Base-by-base conservation (phyloP, 2,888 invertebrate genomes). In the Clivina fossor region DNA sequence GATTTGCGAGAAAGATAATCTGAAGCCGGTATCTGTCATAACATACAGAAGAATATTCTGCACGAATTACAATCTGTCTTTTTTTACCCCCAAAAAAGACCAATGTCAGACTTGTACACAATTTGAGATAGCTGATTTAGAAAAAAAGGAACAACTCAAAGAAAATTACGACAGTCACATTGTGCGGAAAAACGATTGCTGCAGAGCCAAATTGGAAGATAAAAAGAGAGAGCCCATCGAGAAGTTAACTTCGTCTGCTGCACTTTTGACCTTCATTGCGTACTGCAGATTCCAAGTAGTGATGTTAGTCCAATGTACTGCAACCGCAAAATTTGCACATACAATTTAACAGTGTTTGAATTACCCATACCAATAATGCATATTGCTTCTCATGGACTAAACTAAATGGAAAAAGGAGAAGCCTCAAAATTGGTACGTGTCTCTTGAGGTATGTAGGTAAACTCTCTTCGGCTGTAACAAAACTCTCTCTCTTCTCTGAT, bases 251-350 rank as follows among this genome's bases (percentile, higher is more conserved):
- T 67, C 60, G 51, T 64, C 47, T 57, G 56, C 22, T 61, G 58
- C 13, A 64, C 66, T 32, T 66, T 68, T 57, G 66, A 68, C 51
- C 55, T 68, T 15, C 67, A 68, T 56, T 59, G 61, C 37, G 65
- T 68, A 7, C 58, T 68, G 35, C 66, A 67, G 48, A 66, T 68
- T 32, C 66, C 68, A 16, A 61, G 54, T 48, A 62, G 62, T 19
- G 66, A 65, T 44, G 66, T 66, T 33, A 55, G 58, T 41, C 60
- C 58, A 49, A 60, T 68, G 60, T 69, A 67, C 60, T 68, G 66
- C 51, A 61, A 61, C 46, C 48, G 63, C 48, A 67, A 67, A 59
- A 32, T 32, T 28, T 60, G 60, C 51, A 59, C 57, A n/a, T 63
- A 62, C 54, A 67, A 66, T 60, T 61, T 66, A 8, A 66, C 62